phyloP scores from a whole-genome alignment of 92 coral and sea anemone species.

The Anthopleura xanthogrammica region DNA sequence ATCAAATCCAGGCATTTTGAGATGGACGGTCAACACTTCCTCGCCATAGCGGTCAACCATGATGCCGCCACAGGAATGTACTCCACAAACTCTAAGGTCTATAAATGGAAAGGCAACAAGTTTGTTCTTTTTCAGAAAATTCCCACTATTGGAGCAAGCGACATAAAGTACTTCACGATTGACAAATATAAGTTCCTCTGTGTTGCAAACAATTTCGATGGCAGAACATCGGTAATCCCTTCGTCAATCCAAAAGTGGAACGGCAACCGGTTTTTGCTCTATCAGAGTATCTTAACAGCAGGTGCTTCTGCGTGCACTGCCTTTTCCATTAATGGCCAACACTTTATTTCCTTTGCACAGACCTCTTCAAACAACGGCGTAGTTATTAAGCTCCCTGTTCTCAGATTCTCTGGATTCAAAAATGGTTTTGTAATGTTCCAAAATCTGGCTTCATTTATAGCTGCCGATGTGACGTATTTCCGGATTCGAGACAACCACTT shows the following conservation, averaged over 20 bases:
- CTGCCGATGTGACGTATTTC: constrained; percentile 4
- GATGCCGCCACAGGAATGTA: background rate
- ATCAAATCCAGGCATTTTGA: constrained; percentile 10
- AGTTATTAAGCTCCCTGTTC: background rate
- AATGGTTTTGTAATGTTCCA: background rate
- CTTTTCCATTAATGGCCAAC: constrained; percentile 10
- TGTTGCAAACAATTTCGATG: constrained; percentile 16
- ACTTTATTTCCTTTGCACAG: constrained; percentile 12
- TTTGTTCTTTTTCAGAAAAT: constrained; percentile 12
- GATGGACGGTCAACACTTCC: constrained; percentile 17
- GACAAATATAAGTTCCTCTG: constrained; percentile 6
- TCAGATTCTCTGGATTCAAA: background rate
- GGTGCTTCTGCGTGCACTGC: constrained; percentile 16
- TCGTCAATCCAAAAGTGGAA: constrained; percentile 8
- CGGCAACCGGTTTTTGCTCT: background rate
- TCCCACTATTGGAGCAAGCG: background rate
- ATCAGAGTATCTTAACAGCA: constrained; percentile 7
- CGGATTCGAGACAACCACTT: constrained; percentile 5
- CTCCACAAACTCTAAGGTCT: constrained; percentile 1
- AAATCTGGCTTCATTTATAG: background rate
- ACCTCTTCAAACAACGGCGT: background rate
- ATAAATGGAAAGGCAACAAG: constrained; percentile 12
- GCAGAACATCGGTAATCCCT: background rate
- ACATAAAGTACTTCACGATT: constrained; percentile 12
- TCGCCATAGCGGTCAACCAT: constrained; percentile 4